Conservation (phyloP, 2,113 vertebrate genomes). For the Triplophysa siluroides region DNA sequence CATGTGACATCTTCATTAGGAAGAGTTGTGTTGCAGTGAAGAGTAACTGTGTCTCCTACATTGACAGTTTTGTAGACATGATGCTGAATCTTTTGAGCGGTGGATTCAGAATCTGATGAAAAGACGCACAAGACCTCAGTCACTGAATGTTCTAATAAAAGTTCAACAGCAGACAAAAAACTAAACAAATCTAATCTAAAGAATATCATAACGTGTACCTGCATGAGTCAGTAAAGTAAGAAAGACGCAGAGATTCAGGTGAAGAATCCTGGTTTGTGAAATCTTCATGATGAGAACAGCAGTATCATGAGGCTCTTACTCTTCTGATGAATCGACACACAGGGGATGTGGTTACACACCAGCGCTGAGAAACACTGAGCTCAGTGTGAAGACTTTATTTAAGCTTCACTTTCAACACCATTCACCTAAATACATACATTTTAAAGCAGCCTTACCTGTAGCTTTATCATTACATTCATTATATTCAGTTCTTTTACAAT, state of each 20-base stretch:
- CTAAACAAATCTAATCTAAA: not conserved
- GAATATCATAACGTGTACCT: not conserved
- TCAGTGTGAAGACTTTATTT: too few relatives aligned
- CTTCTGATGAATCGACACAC: not conserved
- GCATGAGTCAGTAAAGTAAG: not conserved
- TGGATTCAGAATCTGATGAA: not conserved
- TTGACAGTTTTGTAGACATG: constrained; percentile 8
- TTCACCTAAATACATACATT: too few relatives aligned
- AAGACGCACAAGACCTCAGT: too few relatives aligned
- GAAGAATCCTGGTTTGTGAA: not conserved
- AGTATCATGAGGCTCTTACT: not conserved
- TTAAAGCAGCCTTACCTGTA: too few relatives aligned
- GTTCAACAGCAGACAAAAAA: too few relatives aligned
- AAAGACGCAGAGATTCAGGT: not conserved
- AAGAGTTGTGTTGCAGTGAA: not conserved
- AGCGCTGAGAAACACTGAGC: too few relatives aligned
- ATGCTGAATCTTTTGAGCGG: not conserved
- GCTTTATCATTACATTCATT: too few relatives aligned
- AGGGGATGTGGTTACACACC: constrained; percentile 4
- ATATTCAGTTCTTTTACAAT: too few relatives aligned
- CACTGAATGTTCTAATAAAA: not conserved
- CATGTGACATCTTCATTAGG: not conserved
- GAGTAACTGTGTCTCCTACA: not conserved
- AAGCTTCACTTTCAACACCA: too few relatives aligned
- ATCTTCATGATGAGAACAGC: not conserved